A percentile compares a stretch with the other conserved stretches of the same genome.
These are phyloP conservation scores for Macrosoma leucophasiata DNA, from an alignment of 2,888 invertebrate species.

Conservation along the genomic window DNA sequence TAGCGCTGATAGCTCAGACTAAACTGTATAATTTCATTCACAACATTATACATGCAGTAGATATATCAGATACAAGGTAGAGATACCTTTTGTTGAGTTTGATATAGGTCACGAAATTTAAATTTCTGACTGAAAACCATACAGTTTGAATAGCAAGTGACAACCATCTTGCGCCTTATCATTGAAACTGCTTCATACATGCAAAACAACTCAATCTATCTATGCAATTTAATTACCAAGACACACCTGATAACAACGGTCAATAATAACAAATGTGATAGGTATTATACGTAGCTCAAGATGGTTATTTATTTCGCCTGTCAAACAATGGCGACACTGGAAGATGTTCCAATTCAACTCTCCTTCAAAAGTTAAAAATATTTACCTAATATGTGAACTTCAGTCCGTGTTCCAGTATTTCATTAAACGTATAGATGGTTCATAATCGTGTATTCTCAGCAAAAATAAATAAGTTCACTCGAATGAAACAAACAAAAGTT, in stretches of 20 bases:
- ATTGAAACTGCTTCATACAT: too few species aligned
- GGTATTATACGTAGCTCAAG: conserved; percentile 32
- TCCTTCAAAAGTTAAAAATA: conserved; percentile 40
- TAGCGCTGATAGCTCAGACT: too few species aligned
- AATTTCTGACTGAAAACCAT: too few species aligned
- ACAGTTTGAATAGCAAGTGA: too few species aligned
- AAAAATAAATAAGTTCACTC: conserved; percentile 63
- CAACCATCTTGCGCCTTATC: too few species aligned
- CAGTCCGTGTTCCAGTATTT: conserved; percentile 66
- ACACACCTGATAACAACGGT: conserved; percentile 27
- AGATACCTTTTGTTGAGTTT: too few species aligned
- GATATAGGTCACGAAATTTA: too few species aligned
- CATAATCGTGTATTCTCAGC: conserved; percentile 62
- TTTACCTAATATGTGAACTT: conserved; percentile 68
- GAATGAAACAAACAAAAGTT: conserved; percentile 74
- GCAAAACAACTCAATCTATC: too few species aligned
- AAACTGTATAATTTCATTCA: too few species aligned
- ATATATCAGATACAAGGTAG: too few species aligned
- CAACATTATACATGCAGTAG: too few species aligned
- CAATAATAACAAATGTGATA: conserved; percentile 37
- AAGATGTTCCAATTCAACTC: conserved; percentile 43
- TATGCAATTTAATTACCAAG: too few species aligned
- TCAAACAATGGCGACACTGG: conserved; percentile 74
- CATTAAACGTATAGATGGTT: conserved; percentile 58
- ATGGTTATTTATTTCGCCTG: conserved; percentile 40